phyloP scores from a whole-genome alignment of 2,888 invertebrate species.

The Acrobasis suavella region DNA sequence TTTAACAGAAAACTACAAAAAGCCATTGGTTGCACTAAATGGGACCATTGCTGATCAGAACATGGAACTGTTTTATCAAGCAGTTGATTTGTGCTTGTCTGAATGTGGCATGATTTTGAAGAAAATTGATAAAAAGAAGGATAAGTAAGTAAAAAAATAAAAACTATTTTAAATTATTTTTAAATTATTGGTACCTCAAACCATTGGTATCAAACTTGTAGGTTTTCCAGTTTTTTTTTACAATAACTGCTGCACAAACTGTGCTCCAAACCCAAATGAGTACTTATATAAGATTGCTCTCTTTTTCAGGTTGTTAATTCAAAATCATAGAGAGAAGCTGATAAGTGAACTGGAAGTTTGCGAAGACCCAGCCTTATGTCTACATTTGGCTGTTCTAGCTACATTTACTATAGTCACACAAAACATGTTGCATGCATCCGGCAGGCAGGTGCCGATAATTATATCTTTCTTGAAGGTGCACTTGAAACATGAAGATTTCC shows the following conservation, averaged over 20 bases:
- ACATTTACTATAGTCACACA: slow-evolving; percentile 92
- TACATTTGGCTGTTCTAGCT: slow-evolving; percentile 89
- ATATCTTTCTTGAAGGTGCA: slow-evolving; percentile 87
- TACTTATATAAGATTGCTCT: not conserved
- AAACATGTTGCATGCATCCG: slow-evolving; percentile 94
- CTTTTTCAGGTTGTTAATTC: slow-evolving; percentile 84
- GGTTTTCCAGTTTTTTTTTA: no score
- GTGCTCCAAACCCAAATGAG: no score
- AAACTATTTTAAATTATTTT: not conserved
- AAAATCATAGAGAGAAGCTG: slow-evolving; percentile 91
- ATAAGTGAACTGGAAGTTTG: slow-evolving; percentile 89
- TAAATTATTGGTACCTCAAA: no score
- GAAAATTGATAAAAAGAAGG: slow-evolving; percentile 95
- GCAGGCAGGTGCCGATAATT: slow-evolving; percentile 93
- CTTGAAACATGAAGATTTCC: slow-evolving; percentile 85
- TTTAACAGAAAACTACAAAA: slow-evolving; percentile 85
- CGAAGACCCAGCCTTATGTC: slow-evolving; percentile 88
- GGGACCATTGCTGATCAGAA: slow-evolving; percentile 86
- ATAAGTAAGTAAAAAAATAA: slow-evolving; percentile 69
- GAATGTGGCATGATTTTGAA: slow-evolving; percentile 90
- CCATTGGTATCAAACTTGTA: no score
- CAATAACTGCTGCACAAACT: no score
- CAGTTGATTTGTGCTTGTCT: slow-evolving; percentile 87
- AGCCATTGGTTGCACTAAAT: slow-evolving; percentile 85
- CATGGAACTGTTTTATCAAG: slow-evolving; percentile 90